Base-by-base conservation (phyloP, 2,888 invertebrate species). In the Agonopterix subpropinquella region DNA sequence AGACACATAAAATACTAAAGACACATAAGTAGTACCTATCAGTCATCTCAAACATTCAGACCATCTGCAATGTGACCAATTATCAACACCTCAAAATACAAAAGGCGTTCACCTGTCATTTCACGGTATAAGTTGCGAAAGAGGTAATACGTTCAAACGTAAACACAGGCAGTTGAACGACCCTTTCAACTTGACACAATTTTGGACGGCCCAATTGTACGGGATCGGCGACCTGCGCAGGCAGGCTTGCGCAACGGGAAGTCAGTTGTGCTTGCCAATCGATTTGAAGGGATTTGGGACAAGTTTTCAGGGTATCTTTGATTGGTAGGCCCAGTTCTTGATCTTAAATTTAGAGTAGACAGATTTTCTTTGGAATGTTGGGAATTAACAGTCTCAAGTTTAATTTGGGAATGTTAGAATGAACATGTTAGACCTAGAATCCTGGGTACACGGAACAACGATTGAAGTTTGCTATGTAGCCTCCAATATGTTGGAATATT, bases 121-220 rank as follows among this genome's bases (percentile, higher is more conserved):
- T 54, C 49, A 53, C 52, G 39, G 39, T 39, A 11, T 39, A 11
- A 39, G 5, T 28, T 28, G 68, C 72, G 63, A 73, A 76, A 70
- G 79, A 75, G 69, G 74, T 73, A 71, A 28, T 28, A 28, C 28
- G 28, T 28, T 28, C 28, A 28, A 74, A 81, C 73, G 74, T 77
- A 78, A 80, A 80, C 77, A 80, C 41, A 54, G 47, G 62, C 58
- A 73, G 86, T 83, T 86, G 77, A 81, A 78, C 73, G 85, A 72
- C 80, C 85, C 67, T 67, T 83, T 87, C 84, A 86, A 88, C 88
- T 88, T 88, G 88, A 87, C 88, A 88, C 84, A 87, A 86, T 87
- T 87, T 82, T 79, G 78, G 80, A 67, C 28, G 43, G 81, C 76
- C 82, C 84, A 80, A 78, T 85, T 82, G 80, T 76, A 67, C 68